These are phyloP conservation scores for Enoplosus armatus DNA, from an alignment of 2,797 vertebrate genomes.

Conservation along the genomic window DNA sequence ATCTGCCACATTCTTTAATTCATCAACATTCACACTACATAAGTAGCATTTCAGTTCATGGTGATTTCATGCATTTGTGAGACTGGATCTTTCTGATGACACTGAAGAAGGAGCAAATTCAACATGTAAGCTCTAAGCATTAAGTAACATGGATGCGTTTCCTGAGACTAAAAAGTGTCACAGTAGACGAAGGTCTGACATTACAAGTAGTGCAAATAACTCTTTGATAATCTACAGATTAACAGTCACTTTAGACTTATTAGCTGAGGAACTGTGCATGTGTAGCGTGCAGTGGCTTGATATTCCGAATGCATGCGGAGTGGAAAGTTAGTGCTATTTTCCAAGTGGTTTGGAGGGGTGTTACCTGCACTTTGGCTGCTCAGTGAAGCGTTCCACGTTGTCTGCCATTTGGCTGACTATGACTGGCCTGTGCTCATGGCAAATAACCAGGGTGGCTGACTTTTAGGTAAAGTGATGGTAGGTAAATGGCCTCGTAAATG, in stretches of 20 bases:
- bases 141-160: conserved; percentile 31
- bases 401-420: conserved; percentile 59
- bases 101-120: conserved; percentile 35
- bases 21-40: not conserved
- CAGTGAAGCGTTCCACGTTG: conserved; percentile 62
- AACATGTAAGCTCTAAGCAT: conserved; percentile 31
- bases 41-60: conserved; percentile 4
- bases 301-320: conserved; percentile 41
- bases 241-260: conserved; percentile 65
- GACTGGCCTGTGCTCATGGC: conserved; percentile 50
- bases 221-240: conserved; percentile 59
- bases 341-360: conserved; percentile 75
- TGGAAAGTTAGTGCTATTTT: conserved; percentile 78
- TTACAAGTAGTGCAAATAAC: conserved; percentile 53
- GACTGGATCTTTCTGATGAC: conserved; percentile 13
- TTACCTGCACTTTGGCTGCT: conserved; percentile 77
- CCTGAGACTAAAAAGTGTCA: conserved; percentile 42
- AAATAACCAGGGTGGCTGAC: conserved; percentile 55
- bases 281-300: conserved; percentile 25
- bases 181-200: conserved; percentile 35
- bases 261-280: conserved; percentile 39
- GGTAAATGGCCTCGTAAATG: conserved; percentile 3
- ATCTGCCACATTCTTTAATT: not conserved
- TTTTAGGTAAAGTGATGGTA: conserved; percentile 53
- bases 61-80: conserved; percentile 3